Percentiles rank a stretch among this genome's conserved stretches.
Conservation (phyloP, 1,140 invertebrate species). For the Archivesica marissinica region DNA sequence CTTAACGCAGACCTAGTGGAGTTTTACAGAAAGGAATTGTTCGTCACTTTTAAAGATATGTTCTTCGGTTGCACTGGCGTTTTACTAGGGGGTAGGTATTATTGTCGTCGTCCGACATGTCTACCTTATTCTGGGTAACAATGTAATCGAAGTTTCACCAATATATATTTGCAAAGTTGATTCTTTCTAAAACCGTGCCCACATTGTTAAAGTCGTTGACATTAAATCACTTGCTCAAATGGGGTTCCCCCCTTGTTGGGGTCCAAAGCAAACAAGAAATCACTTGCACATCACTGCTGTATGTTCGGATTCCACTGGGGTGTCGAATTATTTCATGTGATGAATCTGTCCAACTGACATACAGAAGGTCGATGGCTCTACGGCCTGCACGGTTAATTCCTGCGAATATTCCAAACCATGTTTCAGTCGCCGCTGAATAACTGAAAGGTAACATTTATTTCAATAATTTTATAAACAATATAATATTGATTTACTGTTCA, state of each 20-base stretch:
- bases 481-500: neutral
- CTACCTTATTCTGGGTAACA: too few relatives aligned
- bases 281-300: too few relatives aligned
- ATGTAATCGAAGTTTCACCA: neutral
- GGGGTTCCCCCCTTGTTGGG: neutral
- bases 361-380: too few relatives aligned
- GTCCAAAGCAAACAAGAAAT: neutral
- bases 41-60: neutral
- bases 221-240: neutral
- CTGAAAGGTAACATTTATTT: neutral
- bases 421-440: too few relatives aligned
- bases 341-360: too few relatives aligned
- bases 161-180: neutral
- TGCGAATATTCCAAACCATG: neutral
- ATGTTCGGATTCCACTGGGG: too few relatives aligned
- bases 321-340: too few relatives aligned
- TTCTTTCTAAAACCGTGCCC: neutral
- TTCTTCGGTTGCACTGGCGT: conserved; percentile 31
- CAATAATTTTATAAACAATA: neutral
- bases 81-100: conserved; percentile 57
- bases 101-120: neutral
- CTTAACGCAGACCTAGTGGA: neutral
- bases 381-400: neutral
- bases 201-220: neutral
- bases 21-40: conserved; percentile 2